Percentiles rank a stretch among this genome's conserved stretches.
Conservation (phyloP, 2,797 vertebrate species). For the Cyprinodon diabolis region DNA sequence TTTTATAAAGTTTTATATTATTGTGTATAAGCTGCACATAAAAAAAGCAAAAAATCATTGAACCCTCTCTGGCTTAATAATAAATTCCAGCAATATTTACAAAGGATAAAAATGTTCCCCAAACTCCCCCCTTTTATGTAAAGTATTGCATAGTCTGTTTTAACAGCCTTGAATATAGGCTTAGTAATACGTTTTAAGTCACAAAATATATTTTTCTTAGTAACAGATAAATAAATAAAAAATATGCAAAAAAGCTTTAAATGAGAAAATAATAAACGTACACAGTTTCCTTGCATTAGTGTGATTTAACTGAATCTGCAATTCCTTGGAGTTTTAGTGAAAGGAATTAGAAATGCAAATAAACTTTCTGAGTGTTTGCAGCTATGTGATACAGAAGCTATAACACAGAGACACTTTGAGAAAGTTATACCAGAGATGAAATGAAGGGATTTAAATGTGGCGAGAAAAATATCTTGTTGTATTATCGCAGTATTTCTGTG, state of each 20-base stretch:
- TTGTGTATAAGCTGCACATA: background rate
- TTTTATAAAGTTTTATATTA: background rate
- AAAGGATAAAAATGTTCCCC: background rate
- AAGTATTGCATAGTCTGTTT: background rate
- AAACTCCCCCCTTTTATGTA: background rate
- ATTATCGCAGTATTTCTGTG: slow-evolving; percentile 19
- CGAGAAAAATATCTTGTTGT: background rate
- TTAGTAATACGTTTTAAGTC: background rate
- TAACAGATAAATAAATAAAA: background rate
- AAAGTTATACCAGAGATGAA: background rate
- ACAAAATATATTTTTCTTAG: background rate
- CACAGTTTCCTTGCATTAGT: background rate
- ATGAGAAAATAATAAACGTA: slow-evolving; percentile 11
- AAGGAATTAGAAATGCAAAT: slow-evolving; percentile 5
- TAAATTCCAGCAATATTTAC: no score
- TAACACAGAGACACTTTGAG: background rate
- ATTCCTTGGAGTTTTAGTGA: slow-evolving; percentile 2
- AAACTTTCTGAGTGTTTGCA: background rate
- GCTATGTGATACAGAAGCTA: background rate
- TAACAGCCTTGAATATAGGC: background rate
- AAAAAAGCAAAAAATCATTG: background rate
- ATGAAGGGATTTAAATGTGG: accelerated
- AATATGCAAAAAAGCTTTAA: background rate
- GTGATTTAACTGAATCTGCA: slow-evolving; percentile 5
- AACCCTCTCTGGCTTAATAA: background rate